phyloP scores from a whole-genome alignment of 2,797 vertebrate genomes.

The Enteromius trimaculatus region DNA sequence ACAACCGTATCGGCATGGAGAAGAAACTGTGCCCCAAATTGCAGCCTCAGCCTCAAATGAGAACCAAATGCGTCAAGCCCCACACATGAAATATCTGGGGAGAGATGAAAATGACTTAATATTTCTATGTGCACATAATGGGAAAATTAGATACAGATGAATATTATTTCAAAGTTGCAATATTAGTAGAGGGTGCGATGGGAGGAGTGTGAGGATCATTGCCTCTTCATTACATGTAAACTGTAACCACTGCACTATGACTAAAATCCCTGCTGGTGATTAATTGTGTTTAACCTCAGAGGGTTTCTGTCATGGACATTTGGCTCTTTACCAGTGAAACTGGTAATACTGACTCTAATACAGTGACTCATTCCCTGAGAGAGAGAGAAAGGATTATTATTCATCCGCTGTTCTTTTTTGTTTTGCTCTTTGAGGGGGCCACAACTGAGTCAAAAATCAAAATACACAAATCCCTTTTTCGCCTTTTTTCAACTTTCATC shows the following conservation, averaged over 20 bases:
- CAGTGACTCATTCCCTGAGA: constrained; percentile 50
- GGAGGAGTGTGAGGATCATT: constrained; percentile 7
- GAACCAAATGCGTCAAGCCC: constrained; percentile 53
- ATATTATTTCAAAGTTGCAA: not conserved
- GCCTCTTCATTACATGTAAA: constrained; percentile 18
- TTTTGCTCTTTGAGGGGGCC: constrained; percentile 34
- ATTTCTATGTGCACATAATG: constrained; percentile 25
- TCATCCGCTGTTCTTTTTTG: constrained; percentile 20
- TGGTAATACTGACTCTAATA: constrained; percentile 54
- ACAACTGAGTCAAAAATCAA: constrained; percentile 29
- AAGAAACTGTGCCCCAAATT: constrained; percentile 6
- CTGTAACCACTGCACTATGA: constrained; percentile 14
- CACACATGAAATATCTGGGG: constrained; percentile 36
- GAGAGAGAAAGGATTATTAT: not conserved
- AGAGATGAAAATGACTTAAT: constrained; percentile 53
- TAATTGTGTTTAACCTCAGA: constrained; percentile 55
- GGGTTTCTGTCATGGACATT: constrained; percentile 56
- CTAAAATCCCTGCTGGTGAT: constrained; percentile 2
- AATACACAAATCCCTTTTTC: constrained; percentile 16
- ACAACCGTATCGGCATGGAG: constrained; percentile 3
- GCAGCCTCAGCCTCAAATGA: constrained; percentile 35
- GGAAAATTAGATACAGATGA: constrained; percentile 44
- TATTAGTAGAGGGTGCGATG: constrained; percentile 13
- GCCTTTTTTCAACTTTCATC: not conserved
- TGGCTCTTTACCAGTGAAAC: constrained; percentile 63